Conservation (phyloP, 2,113 vertebrate genomes). For the Benitochromis conjunctus region DNA sequence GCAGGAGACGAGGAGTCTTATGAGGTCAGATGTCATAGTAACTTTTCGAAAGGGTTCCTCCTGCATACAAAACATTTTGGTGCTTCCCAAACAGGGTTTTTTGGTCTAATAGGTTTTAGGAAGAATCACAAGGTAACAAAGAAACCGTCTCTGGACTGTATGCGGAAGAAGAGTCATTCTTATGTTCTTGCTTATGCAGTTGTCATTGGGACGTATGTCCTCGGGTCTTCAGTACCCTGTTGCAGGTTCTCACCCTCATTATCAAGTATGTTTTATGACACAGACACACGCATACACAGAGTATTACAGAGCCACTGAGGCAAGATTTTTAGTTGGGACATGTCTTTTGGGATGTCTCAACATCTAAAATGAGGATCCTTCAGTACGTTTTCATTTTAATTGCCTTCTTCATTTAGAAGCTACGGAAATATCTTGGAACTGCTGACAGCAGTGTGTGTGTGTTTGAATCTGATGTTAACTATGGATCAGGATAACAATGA, state of each 20-base stretch:
- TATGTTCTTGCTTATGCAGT: background rate
- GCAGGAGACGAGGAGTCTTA: conserved; percentile 98
- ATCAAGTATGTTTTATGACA: background rate
- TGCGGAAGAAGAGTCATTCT: background rate
- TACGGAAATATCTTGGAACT: background rate
- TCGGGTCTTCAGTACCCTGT: background rate
- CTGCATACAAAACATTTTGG: background rate
- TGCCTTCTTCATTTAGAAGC: background rate
- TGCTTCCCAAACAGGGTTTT: background rate
- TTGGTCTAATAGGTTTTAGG: background rate
- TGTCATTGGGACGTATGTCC: background rate
- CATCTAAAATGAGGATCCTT: background rate
- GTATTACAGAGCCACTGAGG: background rate
- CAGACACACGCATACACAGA: background rate
- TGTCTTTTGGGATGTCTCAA: conserved; percentile 1
- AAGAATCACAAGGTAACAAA: background rate
- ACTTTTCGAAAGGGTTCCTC: background rate
- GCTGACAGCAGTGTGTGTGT: background rate
- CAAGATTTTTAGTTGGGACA: background rate
- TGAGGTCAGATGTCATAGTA: conserved; percentile 75
- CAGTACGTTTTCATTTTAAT: background rate
- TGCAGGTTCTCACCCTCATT: background rate
- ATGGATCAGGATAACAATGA: background rate
- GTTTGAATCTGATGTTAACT: background rate
- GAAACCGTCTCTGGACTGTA: background rate